Conservation (phyloP, 2,113 vertebrate genomes). For the Tylochromis polylepis region DNA sequence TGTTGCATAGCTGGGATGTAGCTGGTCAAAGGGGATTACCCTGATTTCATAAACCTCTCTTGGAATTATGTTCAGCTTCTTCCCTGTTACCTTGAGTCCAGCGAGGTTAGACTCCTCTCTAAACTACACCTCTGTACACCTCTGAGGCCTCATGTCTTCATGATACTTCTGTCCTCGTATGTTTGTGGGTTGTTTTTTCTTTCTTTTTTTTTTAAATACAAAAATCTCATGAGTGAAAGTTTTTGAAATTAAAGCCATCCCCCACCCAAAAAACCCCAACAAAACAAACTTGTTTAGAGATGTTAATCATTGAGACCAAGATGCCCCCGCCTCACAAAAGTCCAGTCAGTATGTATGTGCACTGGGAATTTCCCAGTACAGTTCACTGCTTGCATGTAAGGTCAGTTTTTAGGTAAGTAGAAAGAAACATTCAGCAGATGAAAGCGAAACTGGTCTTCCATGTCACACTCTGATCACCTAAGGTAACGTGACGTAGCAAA, state of each 20-base stretch:
- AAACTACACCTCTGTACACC: neutral
- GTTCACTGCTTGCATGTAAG: neutral
- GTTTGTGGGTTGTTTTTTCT: neutral
- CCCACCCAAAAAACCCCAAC: neutral
- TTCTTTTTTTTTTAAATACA: neutral
- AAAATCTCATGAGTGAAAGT: neutral
- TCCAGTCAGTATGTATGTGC: neutral
- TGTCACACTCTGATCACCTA: neutral
- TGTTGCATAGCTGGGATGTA: slow-evolving; percentile 53
- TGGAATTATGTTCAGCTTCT: slow-evolving; percentile 52
- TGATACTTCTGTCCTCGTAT: neutral
- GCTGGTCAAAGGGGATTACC: slow-evolving; percentile 65
- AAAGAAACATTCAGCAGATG: neutral
- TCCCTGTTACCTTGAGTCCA: slow-evolving; percentile 16
- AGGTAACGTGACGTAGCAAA: neutral
- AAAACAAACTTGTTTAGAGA: neutral
- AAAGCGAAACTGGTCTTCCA: neutral
- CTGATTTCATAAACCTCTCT: slow-evolving; percentile 65
- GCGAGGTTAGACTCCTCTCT: neutral
- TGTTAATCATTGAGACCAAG: neutral
- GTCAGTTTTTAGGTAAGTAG: neutral
- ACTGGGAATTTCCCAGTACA: neutral
- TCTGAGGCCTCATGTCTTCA: neutral
- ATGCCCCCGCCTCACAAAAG: accelerated
- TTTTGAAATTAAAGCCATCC: neutral